Evolutionary conservation across 2,797 vertebrate species (phyloP), one percentile per base, ranked within the genome.

Genomic region (Lateolabrax maculatus): DNA sequence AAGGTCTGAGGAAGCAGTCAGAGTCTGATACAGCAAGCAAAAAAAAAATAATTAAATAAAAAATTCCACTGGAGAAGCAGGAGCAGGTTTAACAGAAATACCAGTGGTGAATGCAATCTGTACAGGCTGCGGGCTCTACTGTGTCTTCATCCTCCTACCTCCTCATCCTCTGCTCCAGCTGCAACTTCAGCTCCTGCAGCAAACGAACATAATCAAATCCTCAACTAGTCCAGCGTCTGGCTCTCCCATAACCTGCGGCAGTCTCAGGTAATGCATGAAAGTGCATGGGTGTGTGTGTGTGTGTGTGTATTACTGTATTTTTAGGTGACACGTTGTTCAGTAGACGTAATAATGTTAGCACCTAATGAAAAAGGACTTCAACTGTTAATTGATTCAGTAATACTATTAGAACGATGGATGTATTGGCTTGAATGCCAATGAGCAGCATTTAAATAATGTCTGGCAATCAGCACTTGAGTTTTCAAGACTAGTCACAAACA

Each of bases 121-220:
- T 8, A 51, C 31, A 25, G 61, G 62, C 83, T 81, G 52, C 71
- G 46, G 62, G 71, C 74, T 72, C 36, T 12, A 18, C 77, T 51
- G 29, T 16, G 16, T 70, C 84, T 68, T 85, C 81, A 71, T 76
- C 82, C 6, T 64, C 65, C 65, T 11, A 27, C 74, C 36, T 76
- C 76, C 34, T 81, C 83, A 23, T 84, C 79, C 43, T 88, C 68
- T 3, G 29, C 71, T 84, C 57, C 78, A 62, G 51, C 87, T 83
- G 75, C 85, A 87, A 73, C 81, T 82, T 80, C 71, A 79, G 44
- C 80, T 68, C 74, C 88, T 73, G 75, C 76, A 83, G 77, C 69
- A 72, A 72, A 71, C 43, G 13, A 75, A 68, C 57, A 60, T 2
- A 34, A 74, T 64, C 78, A 70, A 34, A 77, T 63, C 66, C 41